phyloP scores from a whole-genome alignment of 2,888 invertebrate species.

The Rhamnusium bicolor region DNA sequence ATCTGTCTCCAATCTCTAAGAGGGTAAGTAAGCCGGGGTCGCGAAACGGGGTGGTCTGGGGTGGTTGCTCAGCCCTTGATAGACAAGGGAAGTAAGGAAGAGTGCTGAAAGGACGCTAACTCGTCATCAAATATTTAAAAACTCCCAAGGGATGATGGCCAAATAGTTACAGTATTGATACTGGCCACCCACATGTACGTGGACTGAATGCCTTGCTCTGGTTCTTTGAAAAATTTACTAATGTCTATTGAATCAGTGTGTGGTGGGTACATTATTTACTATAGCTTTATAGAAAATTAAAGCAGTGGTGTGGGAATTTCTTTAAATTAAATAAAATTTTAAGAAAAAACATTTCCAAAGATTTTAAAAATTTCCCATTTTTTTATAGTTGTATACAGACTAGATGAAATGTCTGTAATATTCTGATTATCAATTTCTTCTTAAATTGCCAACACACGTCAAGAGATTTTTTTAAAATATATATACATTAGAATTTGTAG shows the following conservation, averaged over 20 bases:
- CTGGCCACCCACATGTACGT: slow-evolving; percentile 48
- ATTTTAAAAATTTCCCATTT: no score
- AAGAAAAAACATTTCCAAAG: no score
- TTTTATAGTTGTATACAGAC: no score
- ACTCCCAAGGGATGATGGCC: slow-evolving; percentile 65
- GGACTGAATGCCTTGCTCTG: slow-evolving; percentile 49
- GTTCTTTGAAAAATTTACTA: slow-evolving; percentile 48
- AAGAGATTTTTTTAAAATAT: no score
- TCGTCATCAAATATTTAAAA: slow-evolving; percentile 71
- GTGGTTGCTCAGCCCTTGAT: slow-evolving; percentile 34
- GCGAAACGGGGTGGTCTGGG: slow-evolving; percentile 40
- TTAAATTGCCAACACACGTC: no score
- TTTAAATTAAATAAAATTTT: neutral
- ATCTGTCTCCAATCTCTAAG: slow-evolving; percentile 64
- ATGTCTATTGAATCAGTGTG: slow-evolving; percentile 42
- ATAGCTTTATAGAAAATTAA: neutral
- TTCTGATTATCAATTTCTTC: no score
- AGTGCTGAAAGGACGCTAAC: slow-evolving; percentile 68
- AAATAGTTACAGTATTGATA: slow-evolving; percentile 61
- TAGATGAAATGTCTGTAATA: no score
- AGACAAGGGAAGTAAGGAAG: slow-evolving; percentile 52
- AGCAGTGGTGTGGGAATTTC: neutral
- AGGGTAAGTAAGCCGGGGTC: slow-evolving; percentile 51
- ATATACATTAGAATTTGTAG: no score
- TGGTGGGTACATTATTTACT: slow-evolving; percentile 39